Conservation (phyloP, 2,797 vertebrate species). For the Acanthurus lineatus region DNA sequence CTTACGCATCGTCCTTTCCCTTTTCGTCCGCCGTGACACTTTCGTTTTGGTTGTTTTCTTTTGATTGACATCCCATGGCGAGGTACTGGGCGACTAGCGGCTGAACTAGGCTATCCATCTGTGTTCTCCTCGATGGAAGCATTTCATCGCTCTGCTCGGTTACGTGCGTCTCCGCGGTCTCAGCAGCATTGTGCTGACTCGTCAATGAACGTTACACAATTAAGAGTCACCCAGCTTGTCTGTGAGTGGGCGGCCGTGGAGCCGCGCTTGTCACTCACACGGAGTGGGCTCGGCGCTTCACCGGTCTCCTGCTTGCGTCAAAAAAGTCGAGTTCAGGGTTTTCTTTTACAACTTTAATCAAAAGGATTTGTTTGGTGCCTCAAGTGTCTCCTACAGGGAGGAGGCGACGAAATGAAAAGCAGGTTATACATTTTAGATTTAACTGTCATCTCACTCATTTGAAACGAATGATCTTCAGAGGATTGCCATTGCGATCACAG, state of each 20-base stretch:
- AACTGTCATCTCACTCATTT: not conserved
- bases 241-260: constrained; percentile 79
- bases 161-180: constrained; percentile 71
- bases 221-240: constrained; percentile 71
- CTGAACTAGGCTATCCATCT: constrained; percentile 87
- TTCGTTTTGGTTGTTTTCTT: constrained; percentile 78
- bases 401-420: not conserved
- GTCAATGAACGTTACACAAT: constrained; percentile 77
- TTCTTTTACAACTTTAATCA: constrained; percentile 17
- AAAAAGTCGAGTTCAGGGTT: constrained; percentile 17
- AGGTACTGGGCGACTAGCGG: constrained; percentile 87
- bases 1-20: constrained; percentile 83
- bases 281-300: constrained; percentile 25
- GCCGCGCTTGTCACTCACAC: constrained; percentile 71
- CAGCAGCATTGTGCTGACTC: constrained; percentile 80
- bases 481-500: not conserved
- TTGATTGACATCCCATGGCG: constrained; percentile 84
- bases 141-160: constrained; percentile 73
- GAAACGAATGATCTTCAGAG: too few relatives aligned
- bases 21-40: constrained; percentile 75
- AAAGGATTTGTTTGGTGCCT: not conserved
- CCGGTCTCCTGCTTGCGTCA: constrained; percentile 25
- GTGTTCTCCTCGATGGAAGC: constrained; percentile 79
- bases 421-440: not conserved
- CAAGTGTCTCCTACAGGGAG: not conserved